Base-by-base conservation (phyloP, 2,888 invertebrate genomes). In the Calameuta filiformis region DNA sequence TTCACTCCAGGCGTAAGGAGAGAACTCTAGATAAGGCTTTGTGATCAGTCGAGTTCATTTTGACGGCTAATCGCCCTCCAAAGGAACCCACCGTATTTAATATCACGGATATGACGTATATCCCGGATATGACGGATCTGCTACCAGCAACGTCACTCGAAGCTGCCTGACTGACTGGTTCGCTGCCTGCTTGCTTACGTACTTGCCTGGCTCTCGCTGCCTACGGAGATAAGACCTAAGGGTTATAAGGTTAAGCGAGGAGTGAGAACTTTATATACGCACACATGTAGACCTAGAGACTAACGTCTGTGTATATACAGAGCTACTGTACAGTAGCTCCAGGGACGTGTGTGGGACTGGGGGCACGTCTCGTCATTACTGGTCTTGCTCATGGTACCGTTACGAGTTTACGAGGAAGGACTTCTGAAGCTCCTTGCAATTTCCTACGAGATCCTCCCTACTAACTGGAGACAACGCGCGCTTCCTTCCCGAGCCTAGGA, bases 21-120 rank as follows among this genome's bases (percentile, higher is more conserved):
- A 23, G 9, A 23, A 9, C 9, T 56, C 23, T 9, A 56, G 56
- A 15, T 56, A 23, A 56, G 23, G 56, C 83, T 83, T 82, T 83
- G 83, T 81, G 82, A 85, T 83, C 83, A 84, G 84, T 85, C 84
- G 81, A 79, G 82, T 84, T 85, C 82, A 82, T 86, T 56, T 56
- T 81, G 83, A 81, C 81, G 83, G 81, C 81, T 85, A 85, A 87
- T 87, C 84, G 86, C 79, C 82, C 80, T 83, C 81, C 78, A 79
- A 79, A 81, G 83, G 81, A 77, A 73, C 75, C 77, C 23, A 2
- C 33, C 71, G 71, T 71, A 34, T 56, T 56, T 34, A 34, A 34
- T 71, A 15, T 71, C 33, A 34, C 15, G 71, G 71, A 33, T 69
- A 69, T 33, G 69, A 69, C 40, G 40, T 40, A 40, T 37, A 37